phyloP scores from a whole-genome alignment of 2,888 invertebrate genomes.

The Ormyrus pomaceus region DNA sequence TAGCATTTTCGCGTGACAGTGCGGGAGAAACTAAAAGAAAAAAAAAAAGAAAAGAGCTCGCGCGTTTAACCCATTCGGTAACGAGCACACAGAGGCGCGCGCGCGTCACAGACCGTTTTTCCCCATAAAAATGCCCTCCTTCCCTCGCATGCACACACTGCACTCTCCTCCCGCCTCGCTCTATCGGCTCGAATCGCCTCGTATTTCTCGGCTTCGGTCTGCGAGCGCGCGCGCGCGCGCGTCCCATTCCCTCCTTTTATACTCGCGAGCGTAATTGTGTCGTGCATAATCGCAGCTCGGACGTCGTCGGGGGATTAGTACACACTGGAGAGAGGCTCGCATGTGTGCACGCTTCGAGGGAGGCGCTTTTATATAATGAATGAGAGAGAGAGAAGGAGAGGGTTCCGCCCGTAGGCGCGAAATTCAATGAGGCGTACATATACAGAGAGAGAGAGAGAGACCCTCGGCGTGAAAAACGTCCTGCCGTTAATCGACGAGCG shows the following conservation, averaged over 20 bases:
- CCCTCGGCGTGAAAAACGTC: slow-evolving; percentile 1
- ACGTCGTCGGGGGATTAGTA: slow-evolving; percentile 31
- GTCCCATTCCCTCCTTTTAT: slow-evolving; percentile 18
- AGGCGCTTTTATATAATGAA: slow-evolving; percentile 42
- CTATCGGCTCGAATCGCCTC: slow-evolving; percentile 38
- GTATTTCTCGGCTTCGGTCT: slow-evolving; percentile 24
- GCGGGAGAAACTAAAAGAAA: no score
- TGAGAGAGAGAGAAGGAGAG: background rate
- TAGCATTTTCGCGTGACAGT: no score
- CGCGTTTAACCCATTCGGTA: slow-evolving; percentile 26
- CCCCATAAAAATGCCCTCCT: slow-evolving; percentile 11
- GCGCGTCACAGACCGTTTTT: slow-evolving; percentile 21
- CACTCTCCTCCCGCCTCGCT: background rate
- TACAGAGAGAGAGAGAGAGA: no score
- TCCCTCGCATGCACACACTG: background rate
- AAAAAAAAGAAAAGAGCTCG: background rate
- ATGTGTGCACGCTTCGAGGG: slow-evolving; percentile 22
- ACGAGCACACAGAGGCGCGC: background rate
- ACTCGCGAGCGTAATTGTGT: slow-evolving; percentile 40
- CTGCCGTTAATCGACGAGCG: slow-evolving; percentile 30
- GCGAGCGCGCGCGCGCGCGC: background rate
- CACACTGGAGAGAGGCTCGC: background rate
- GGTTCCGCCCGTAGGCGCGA: slow-evolving; percentile 18
- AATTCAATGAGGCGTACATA: slow-evolving; percentile 24
- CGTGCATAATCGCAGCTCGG: slow-evolving; percentile 41